Base-by-base conservation (phyloP, 1,140 invertebrate genomes). In the Chlorops oryzae region DNA sequence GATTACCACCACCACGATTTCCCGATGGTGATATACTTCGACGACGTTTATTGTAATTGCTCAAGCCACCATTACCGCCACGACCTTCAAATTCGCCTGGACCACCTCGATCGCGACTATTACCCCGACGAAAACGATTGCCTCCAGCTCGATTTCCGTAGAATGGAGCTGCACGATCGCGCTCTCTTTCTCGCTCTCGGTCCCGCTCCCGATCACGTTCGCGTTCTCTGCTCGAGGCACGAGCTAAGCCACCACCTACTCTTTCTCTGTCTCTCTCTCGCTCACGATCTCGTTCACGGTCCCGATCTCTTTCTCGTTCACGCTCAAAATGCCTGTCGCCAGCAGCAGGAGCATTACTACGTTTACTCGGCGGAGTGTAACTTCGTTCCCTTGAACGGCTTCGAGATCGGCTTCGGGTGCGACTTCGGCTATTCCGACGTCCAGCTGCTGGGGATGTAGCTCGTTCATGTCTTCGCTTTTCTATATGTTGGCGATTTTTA, bases 401-500 rank as follows among this genome's bases (percentile, higher is more conserved):
- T n/a, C 68, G 59, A n/a, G 51, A 48, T n/a, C 50, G 51, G 5
- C 45, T 47, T 3, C 44, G 38, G 34, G 61, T 69, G 3, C 64
- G 66, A 13, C 59, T 65, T 2, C 63, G 63, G 3, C 64, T 63
- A 13, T 57, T 65, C 2, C 63, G 63, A 18, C 45, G 43, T 2
- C 54, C 55, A 0, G 48, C 38, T 1, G 21, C 37, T 15, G 62
- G 55, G n/a, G 66, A 59, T 1, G 63, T 59, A 5, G 63, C 63
- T 12, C 67, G 57, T 27, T 68, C 66, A 61, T 67, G 56, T 17
- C 70, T 57, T 3, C 69, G 57, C 51, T 72, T 72, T 46, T 72
- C 69, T 18, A 72, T 67, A 40, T 72, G 65, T 28, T 70, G 61
- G 13, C 63, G 56, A 57, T 72, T 72, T 54, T 70, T 65, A 38